Base-by-base conservation (phyloP, 1,140 invertebrate genomes). In the Yoshiicerus persimilis region DNA sequence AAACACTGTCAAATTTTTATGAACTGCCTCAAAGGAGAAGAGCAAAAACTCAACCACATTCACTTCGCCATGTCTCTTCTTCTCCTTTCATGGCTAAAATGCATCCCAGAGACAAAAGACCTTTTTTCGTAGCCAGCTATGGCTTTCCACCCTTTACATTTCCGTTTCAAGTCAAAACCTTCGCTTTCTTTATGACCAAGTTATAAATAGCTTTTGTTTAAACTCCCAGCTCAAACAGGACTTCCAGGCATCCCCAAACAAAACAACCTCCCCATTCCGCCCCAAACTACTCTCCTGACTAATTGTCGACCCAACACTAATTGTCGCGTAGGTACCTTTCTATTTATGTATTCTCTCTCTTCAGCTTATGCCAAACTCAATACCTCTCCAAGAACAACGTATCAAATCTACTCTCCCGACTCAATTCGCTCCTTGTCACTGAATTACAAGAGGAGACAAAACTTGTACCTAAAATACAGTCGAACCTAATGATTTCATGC, bases 41-140 rank as follows among this genome's bases (percentile, higher is more conserved):
- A 8, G 16, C 16, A 36, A 80, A 36, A 80, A 80, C 16, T 80
- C 34, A 56, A 56, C 47, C 47, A 80, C 30, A 80, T 36, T 23
- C 75, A 80, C 16, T 36, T n/a, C 75, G 20, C 34, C n/a, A 6
- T 3, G 16, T n/a, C 34, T 10, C 30, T 70, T 70, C 11, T 30
- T 70, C 64, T 80, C 34, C 75, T 80, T 80, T 36, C 75, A 34
- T 80, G 75, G 75, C 75, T 38, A 80, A 80, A 80, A 80, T 80
- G 32, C 30, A 80, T 56, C 47, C 47, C n/a, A n/a, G n/a, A 56
- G n/a, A 56, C 20, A 80, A 80, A 36, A 34, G 32, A 32, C 16
- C 32, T 80, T 2, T 9, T 16, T 36, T 32, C 64, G 34, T 34
- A 34, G 30, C n/a, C 32, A 9, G 6, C n/a, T 16, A n/a, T 3